These are phyloP conservation scores for Palythoa caribaeorum DNA, from an alignment of 92 coral and sea anemone genomes.

Conservation along the genomic window DNA sequence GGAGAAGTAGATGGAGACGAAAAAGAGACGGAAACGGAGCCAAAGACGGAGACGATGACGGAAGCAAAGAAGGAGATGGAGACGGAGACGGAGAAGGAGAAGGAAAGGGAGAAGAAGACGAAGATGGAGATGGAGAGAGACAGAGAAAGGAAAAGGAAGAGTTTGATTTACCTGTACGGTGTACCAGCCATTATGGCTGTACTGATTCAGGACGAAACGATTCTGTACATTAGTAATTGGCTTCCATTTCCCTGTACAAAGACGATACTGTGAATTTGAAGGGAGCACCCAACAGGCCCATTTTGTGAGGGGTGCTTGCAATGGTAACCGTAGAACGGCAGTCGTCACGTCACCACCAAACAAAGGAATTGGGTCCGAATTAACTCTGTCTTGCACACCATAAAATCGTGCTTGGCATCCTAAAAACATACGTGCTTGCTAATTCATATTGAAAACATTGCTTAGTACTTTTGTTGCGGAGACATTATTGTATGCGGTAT, in stretches of 20 bases:
- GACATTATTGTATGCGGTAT: too few relatives aligned
- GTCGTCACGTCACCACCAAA: constrained; percentile 9
- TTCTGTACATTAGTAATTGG: not conserved
- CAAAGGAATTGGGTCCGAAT: not conserved
- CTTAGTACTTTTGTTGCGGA: not conserved
- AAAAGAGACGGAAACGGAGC: too few relatives aligned
- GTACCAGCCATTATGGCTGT: not conserved
- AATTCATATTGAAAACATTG: not conserved
- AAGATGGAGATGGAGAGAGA: not conserved
- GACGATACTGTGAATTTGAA: not conserved
- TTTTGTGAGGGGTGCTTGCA: not conserved
- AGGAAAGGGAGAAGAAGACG: not conserved
- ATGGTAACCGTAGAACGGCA: not conserved
- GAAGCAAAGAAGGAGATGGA: not conserved
- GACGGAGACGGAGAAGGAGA: not conserved
- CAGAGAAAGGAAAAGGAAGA: not conserved
- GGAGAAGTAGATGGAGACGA: too few relatives aligned
- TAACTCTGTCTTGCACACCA: not conserved
- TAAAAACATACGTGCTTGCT: not conserved
- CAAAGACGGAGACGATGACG: too few relatives aligned
- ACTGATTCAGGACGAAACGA: not conserved
- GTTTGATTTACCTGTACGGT: not conserved
- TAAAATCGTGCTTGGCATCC: constrained; percentile 6
- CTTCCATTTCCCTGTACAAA: not conserved
- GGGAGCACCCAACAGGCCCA: constrained; percentile 5